Conservation (phyloP, 2,888 invertebrate genomes). For the Philhelius pedissequus region DNA sequence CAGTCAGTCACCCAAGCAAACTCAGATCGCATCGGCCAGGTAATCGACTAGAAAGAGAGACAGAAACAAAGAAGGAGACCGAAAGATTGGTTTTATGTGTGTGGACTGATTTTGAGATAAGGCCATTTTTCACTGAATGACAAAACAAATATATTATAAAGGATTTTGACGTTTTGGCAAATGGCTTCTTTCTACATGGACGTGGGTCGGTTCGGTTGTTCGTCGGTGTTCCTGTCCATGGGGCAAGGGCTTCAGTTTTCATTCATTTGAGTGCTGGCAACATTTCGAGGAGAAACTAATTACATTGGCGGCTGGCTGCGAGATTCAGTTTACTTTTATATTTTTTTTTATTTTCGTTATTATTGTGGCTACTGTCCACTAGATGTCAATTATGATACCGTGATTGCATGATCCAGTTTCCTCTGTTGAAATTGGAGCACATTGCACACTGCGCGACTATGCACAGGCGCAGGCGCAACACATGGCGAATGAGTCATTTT, state of each 20-base stretch:
- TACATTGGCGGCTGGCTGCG: conserved; percentile 37
- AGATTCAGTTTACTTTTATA: background rate
- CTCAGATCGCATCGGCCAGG: background rate
- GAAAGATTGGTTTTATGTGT: conserved; percentile 18
- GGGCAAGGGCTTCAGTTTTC: background rate
- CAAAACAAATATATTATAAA: conserved; percentile 69
- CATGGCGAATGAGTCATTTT: conserved; percentile 56
- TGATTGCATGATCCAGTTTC: conserved; percentile 52
- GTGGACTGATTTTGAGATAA: conserved; percentile 67
- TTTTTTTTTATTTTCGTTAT: background rate
- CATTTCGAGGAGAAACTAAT: conserved; percentile 51
- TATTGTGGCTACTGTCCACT: conserved; percentile 61
- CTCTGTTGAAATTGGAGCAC: conserved; percentile 23
- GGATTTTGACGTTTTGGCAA: conserved; percentile 69
- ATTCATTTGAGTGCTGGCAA: background rate
- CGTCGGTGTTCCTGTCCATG: background rate
- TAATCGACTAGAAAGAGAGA: background rate
- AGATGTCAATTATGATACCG: conserved; percentile 67
- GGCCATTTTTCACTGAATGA: conserved; percentile 68
- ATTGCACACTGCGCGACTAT: background rate
- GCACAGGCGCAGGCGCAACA: conserved; percentile 29
- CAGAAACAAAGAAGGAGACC: background rate
- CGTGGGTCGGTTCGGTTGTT: conserved; percentile 27
- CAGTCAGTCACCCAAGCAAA: conserved; percentile 46
- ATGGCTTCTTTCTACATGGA: conserved; percentile 62